Evolutionary conservation across 2,797 vertebrate genomes (phyloP), one percentile per base, ranked within the genome.

Genomic region (Rhinichthys osculus): DNA sequence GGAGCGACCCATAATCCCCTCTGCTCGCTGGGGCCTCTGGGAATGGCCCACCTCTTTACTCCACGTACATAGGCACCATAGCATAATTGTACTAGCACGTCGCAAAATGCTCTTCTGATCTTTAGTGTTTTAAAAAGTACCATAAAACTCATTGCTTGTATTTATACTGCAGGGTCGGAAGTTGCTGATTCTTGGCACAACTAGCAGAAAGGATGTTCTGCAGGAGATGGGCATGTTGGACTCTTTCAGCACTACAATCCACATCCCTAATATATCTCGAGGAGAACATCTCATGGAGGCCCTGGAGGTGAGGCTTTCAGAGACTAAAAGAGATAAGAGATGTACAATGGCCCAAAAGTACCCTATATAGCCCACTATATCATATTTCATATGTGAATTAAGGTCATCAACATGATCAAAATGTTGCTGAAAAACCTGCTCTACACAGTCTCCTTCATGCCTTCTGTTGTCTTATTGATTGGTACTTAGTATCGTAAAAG

Each of bases 161-260:
- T 78, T 87, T 70, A 82, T 44, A 83, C 42, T 38, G 88, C 94
- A 99, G 98, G 96, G 97, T 23, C 97, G 97, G 23, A 99, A 99
- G 93, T 95, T 99, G 6, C 95, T 99, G 40, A 99, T 99, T 94
- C 96, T 99, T 35, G 97, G 97, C 40, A 99, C 98, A 91, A 98
- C 98, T 0, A 99, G 98, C 83, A 96, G 97, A 83, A 98, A 97
- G 90, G 97, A 98, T 0, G 97, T 99, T 80, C 96, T 99, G 47
- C 96, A 98, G 93, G 97, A 99, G 89, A 99, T 99, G 98, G 97
- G 97, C 86, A 99, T 99, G 98, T 88, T 99, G 19, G 95, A 98
- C 0, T 96, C 97, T 35, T 99, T 99, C 94, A 99, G 97, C 94
- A 99, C 98, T 62, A 97, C 96, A 27, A 94, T 99, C 90, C 96